phyloP scores from a whole-genome alignment of 2,888 invertebrate genomes.

The Drosophila lutescens region DNA sequence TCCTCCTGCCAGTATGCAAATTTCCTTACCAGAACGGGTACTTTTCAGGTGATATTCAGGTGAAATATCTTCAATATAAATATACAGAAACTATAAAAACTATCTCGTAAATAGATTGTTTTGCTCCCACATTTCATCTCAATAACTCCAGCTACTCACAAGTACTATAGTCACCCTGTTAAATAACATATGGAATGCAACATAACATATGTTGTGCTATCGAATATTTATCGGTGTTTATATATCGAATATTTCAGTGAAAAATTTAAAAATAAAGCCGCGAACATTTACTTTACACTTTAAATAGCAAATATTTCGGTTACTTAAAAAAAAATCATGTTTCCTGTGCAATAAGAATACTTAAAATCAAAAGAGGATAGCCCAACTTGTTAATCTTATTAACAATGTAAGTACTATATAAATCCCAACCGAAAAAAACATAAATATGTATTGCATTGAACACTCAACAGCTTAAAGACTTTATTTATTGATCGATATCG shows the following conservation, averaged over 20 bases:
- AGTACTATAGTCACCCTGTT: background rate
- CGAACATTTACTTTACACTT: background rate
- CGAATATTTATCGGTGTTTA: background rate
- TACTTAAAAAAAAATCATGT: too few relatives aligned
- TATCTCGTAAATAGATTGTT: too few relatives aligned
- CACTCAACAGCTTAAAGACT: slow-evolving; percentile 79
- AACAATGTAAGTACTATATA: too few relatives aligned
- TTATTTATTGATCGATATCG: slow-evolving; percentile 76
- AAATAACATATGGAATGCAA: background rate
- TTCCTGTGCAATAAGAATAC: too few relatives aligned
- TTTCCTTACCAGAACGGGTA: too few relatives aligned
- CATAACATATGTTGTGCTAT: background rate
- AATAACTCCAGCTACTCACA: too few relatives aligned
- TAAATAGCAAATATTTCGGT: background rate
- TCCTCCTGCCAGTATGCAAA: too few relatives aligned
- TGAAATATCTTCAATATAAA: background rate
- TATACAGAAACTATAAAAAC: too few relatives aligned
- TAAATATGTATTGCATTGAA: slow-evolving; percentile 65
- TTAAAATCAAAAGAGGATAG: too few relatives aligned
- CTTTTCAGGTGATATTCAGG: background rate
- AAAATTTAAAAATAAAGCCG: background rate
- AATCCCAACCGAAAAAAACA: background rate
- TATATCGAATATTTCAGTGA: too few relatives aligned
- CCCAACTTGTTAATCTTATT: too few relatives aligned
- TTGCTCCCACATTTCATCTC: background rate